These are phyloP conservation scores for Pteropus alecto DNA, from an alignment of 2,113 vertebrate species.

Conservation along the genomic window DNA sequence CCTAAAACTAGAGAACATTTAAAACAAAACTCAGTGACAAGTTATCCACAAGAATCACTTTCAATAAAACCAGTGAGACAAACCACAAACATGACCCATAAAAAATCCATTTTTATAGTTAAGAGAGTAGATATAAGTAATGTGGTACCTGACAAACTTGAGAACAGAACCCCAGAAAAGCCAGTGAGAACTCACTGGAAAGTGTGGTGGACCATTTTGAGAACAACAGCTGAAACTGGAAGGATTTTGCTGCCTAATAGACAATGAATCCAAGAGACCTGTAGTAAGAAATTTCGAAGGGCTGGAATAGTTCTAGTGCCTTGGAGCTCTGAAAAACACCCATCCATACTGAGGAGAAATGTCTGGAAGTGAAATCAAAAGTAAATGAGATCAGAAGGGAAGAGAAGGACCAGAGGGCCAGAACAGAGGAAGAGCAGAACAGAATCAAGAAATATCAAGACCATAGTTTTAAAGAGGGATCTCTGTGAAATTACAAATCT, in stretches of 20 bases:
- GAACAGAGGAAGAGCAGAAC: not conserved
- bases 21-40: not conserved
- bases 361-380: not conserved
- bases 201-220: not conserved
- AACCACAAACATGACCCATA: not conserved
- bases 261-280: not conserved
- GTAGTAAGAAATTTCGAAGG: not conserved
- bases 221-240: not conserved
- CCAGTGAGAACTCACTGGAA: not conserved
- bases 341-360: not conserved
- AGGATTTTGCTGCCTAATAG: not conserved
- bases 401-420: not conserved
- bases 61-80: not conserved
- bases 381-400: not conserved
- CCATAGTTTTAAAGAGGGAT: not conserved
- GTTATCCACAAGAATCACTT: not conserved
- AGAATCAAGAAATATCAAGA: not conserved
- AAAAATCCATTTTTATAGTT: not conserved
- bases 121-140: not conserved
- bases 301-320: not conserved
- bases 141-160: not conserved
- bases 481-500: not conserved
- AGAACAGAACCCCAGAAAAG: not conserved
- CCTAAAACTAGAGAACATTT: not conserved
- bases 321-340: not conserved